A percentile compares a stretch with the other conserved stretches of the same genome.
Conservation (phyloP, 2,113 vertebrate species). For the Pseudolaguvia tuberculata region DNA sequence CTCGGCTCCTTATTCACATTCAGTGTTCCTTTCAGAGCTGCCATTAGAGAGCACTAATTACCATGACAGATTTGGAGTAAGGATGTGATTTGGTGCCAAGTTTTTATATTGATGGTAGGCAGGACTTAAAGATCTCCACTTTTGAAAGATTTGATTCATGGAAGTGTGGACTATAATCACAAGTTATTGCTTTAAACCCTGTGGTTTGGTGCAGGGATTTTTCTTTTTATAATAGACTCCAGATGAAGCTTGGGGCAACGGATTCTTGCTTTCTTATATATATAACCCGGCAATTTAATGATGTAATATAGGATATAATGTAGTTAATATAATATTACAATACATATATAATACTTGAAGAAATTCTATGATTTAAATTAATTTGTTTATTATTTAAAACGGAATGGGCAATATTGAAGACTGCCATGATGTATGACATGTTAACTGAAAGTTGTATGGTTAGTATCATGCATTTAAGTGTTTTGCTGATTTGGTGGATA, state of each 20-base stretch:
- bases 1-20: neutral
- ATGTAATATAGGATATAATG: neutral
- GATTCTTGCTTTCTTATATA: neutral
- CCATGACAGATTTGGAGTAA: slow-evolving; percentile 20
- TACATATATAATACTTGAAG: no score
- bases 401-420: neutral
- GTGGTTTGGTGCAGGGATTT: neutral
- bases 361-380: no score
- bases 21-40: slow-evolving; percentile 7
- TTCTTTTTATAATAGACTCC: neutral
- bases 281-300: neutral
- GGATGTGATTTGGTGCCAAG: slow-evolving; percentile 23
- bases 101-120: slow-evolving; percentile 29
- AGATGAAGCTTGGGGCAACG: neutral
- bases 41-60: slow-evolving; percentile 23
- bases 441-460: neutral
- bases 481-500: no score
- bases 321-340: no score
- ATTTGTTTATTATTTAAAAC: no score
- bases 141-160: slow-evolving; percentile 2
- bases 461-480: no score
- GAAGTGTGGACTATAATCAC: slow-evolving; percentile 3
- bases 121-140: neutral
- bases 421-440: neutral
- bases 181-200: neutral